Evolutionary conservation across 2,888 invertebrate genomes (phyloP).

Genomic region (Mesochorus sp.): DNA sequence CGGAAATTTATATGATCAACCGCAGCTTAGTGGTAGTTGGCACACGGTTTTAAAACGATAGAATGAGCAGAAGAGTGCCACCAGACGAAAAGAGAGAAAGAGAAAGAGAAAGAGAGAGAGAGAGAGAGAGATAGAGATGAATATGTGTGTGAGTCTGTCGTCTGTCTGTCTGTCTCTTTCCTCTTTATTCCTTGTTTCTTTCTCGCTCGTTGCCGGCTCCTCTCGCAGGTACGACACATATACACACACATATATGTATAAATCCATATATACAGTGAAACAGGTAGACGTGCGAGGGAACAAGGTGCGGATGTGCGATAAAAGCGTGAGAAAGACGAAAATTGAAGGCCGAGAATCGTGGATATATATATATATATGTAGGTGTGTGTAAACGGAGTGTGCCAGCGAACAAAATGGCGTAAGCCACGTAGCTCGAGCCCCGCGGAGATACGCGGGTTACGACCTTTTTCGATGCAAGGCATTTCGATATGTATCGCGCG

Average conservation of each 20-base stretch:
- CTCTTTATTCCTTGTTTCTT: constrained; percentile 14
- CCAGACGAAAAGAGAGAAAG: constrained; percentile 36
- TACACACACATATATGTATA: neutral
- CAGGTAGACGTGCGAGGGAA: constrained; percentile 58
- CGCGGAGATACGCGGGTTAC: neutral
- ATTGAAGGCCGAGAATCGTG: constrained; percentile 50
- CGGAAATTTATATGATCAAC: constrained; percentile 55
- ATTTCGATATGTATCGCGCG: neutral
- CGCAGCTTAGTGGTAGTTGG: constrained; percentile 26
- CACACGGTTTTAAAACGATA: constrained; percentile 18
- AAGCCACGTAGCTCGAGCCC: neutral
- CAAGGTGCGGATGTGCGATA: constrained; percentile 62
- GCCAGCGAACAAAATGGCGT: neutral
- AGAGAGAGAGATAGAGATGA: constrained; percentile 32
- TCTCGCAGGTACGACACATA: constrained; percentile 19
- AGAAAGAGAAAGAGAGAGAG: constrained; percentile 28
- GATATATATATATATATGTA: neutral
- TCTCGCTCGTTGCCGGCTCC: neutral
- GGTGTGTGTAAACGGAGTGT: neutral
- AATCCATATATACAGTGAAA: constrained; percentile 20
- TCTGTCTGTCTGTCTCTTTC: constrained; percentile 32
- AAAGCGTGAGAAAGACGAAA: constrained; percentile 67
- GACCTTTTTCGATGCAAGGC: neutral
- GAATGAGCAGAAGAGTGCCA: constrained; percentile 47
- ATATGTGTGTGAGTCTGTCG: constrained; percentile 42